A percentile compares a stretch with the other conserved stretches of the same genome.
Conservation (phyloP, 2,797 vertebrate genomes). For the Hippopotamyrus pictus region DNA sequence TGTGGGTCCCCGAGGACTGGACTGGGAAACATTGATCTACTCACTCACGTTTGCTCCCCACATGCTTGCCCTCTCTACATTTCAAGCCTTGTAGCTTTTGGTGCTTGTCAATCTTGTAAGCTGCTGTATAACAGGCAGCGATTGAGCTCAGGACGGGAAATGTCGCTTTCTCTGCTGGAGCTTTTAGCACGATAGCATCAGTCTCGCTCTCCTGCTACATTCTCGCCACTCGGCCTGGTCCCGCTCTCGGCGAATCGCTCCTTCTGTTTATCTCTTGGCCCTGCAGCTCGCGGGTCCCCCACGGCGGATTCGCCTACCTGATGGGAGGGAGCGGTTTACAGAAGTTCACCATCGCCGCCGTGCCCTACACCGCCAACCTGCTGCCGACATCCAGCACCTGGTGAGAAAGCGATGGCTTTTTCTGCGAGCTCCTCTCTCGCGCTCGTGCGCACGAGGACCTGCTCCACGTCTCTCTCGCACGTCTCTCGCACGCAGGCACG, state of each 20-base stretch:
- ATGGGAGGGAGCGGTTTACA: slow-evolving; percentile 95
- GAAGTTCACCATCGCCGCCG: slow-evolving; percentile 91
- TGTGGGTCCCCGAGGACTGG: not conserved
- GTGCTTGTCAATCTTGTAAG: not conserved
- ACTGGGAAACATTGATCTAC: not conserved
- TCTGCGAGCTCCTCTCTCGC: not conserved
- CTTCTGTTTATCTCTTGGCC: not conserved
- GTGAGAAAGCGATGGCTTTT: slow-evolving; percentile 53
- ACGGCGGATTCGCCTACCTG: slow-evolving; percentile 92
- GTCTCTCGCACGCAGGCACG: not conserved
- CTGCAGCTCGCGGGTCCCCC: slow-evolving; percentile 87
- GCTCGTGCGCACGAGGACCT: not conserved
- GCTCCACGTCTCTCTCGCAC: not conserved
- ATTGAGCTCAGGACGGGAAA: not conserved
- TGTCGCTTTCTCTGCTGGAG: not conserved
- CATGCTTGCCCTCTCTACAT: not conserved
- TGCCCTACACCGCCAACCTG: slow-evolving; percentile 86
- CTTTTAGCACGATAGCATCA: not conserved
- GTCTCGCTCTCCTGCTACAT: not conserved
- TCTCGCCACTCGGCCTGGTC: not conserved
- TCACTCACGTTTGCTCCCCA: not conserved
- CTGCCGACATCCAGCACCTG: slow-evolving; percentile 95
- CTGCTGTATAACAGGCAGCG: not conserved
- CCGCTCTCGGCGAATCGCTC: not conserved
- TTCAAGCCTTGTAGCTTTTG: not conserved